phyloP scores from a whole-genome alignment of 2,888 invertebrate species.

The Lomographa bimaculata region DNA sequence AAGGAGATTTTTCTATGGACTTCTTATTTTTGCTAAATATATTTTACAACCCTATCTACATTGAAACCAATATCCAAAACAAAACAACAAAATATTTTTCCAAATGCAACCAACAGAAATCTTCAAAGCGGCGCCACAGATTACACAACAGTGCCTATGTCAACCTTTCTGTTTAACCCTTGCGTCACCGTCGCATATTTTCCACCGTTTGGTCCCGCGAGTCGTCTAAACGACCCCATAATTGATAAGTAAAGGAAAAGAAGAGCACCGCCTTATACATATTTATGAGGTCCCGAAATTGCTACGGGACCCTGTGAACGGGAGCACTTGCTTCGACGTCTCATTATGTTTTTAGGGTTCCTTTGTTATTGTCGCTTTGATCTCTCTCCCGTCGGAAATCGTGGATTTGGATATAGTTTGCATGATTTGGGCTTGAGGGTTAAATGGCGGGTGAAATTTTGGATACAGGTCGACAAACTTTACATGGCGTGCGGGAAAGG shows the following conservation, averaged over 20 bases:
- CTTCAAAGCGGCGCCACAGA: conserved; percentile 45
- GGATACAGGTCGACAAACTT: too few relatives aligned
- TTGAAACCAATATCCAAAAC: conserved; percentile 22
- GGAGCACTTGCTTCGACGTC: conserved; percentile 76
- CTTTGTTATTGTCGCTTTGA: conserved; percentile 79
- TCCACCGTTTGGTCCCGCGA: conserved; percentile 59
- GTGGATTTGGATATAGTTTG: conserved; percentile 60
- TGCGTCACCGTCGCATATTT: conserved; percentile 56
- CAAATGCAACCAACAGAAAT: conserved; percentile 40
- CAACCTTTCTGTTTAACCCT: conserved; percentile 61
- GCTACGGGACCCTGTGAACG: conserved; percentile 79
- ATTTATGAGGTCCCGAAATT: conserved; percentile 81
- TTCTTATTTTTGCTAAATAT: too few relatives aligned
- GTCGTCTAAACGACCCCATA: conserved; percentile 79
- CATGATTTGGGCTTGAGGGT: conserved; percentile 51
- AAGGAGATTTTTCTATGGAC: too few relatives aligned
- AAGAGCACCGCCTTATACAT: conserved; percentile 78
- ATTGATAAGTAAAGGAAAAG: conserved; percentile 84
- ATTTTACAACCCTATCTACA: too few relatives aligned
- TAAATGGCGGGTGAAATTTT: conserved; percentile 34
- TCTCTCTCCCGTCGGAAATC: conserved; percentile 61
- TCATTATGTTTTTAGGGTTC: conserved; percentile 80
- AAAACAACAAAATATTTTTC: conserved; percentile 28
- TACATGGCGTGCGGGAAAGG: too few relatives aligned
- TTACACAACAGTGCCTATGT: conserved; percentile 12